Evolutionary conservation across 2,113 vertebrate species (phyloP).

Genomic region (Odocoileus virginianus): DNA sequence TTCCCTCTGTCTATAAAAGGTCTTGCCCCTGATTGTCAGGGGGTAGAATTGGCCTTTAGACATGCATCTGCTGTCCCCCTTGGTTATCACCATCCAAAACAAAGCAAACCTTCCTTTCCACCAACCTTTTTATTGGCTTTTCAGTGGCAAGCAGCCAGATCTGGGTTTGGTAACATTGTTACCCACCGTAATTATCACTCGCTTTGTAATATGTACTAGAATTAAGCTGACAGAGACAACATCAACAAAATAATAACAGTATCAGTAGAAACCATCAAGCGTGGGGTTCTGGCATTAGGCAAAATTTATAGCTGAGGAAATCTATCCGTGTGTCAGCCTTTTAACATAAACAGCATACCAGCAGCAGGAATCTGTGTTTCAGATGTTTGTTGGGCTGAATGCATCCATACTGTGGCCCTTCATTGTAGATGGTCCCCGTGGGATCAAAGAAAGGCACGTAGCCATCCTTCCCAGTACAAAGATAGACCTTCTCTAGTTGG

Average conservation of each 20-base stretch:
- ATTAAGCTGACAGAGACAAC: background rate
- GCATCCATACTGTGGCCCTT: conserved; percentile 97
- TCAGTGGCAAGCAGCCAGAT: background rate
- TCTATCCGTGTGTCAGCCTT: background rate
- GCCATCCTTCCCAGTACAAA: conserved; percentile 94
- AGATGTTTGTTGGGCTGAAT: conserved; percentile 96
- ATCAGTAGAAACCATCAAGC: background rate
- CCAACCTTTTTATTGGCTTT: background rate
- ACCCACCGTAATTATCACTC: background rate
- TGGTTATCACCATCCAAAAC: background rate
- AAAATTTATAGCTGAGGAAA: background rate
- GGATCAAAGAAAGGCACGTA: conserved; percentile 98
- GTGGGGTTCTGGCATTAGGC: background rate
- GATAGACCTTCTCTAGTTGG: conserved; percentile 97
- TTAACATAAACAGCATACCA: conserved; percentile 81
- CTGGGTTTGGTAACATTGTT: background rate
- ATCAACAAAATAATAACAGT: background rate
- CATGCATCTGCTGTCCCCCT: background rate
- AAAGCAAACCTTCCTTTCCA: background rate
- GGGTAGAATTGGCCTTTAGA: background rate
- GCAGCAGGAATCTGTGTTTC: conserved; percentile 94
- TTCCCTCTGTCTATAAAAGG: background rate
- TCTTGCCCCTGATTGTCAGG: background rate
- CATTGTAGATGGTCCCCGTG: conserved; percentile 94
- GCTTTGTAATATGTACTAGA: background rate